Base-by-base conservation (phyloP, 2,797 vertebrate species). In the Anas georgica region DNA sequence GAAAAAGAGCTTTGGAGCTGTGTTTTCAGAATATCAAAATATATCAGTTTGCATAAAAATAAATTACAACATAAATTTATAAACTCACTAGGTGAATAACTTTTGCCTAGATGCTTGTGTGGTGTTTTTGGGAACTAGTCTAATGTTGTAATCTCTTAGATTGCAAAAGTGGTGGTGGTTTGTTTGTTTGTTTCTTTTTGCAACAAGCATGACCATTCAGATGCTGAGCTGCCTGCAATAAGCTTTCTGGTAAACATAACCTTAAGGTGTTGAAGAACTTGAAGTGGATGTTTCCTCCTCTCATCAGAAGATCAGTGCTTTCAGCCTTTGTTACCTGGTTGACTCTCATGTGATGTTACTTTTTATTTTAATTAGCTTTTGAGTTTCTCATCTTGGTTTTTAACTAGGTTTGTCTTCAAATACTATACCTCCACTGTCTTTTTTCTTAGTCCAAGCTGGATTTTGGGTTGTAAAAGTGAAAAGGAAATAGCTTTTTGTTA, bases 341-440 rank as follows among this genome's bases (percentile, higher is more conserved):
- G 33, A 73, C 52, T 70, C 59, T 70, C 31, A 66, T 74, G 17
- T 8, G 58, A 59, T 1, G 1, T 18, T 75, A 9, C 2, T 3
- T 52, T 93, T 91, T 93, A n/a, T 75, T 75, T 69, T 91, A 92
- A 60, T 68, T 90, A 45, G 39, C 48, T 63, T 64, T 66, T 64
- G 46, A 88, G 17, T 80, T 87, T 75, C 29, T 16, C 29, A 4
- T 91, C n/a, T 76, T 91, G 63, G 3, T 54, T 86, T 83, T 77
- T 89, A n/a, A 41, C 16, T 26, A 50, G 6, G 7, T 72, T 85
- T 93, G 18, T 85, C 79, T 85, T 89, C 33, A 60, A 62, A 74
- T 43, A 26, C 25, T 18, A 4, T 63, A 83, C 74, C 37, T 88
- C 18, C 0, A 0, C 58, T 82, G 29, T 75, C 28, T 6, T 18